Evolutionary conservation across 2,888 invertebrate species (phyloP).

Genomic region (Fragum fragum): DNA sequence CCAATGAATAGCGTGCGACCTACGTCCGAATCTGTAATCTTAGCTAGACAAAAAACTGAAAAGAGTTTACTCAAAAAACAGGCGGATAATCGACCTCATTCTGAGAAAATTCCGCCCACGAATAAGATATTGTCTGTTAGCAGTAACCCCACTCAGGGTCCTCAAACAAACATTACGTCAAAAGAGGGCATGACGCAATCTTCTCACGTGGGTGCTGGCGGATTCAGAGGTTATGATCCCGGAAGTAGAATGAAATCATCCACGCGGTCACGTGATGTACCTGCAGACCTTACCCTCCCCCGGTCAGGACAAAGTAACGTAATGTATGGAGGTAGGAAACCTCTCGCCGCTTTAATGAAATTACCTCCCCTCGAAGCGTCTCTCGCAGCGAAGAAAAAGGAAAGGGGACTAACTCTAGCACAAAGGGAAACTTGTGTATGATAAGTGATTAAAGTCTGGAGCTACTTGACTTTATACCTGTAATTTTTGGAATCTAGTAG

Average conservation of each 20-base stretch:
- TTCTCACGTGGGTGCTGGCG: conserved; percentile 57
- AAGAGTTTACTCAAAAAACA: conserved; percentile 64
- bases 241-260: conserved; percentile 49
- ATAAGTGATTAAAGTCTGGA: conserved; percentile 1
- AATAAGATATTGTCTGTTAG: conserved; percentile 51
- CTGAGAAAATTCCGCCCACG: conserved; percentile 63
- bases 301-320: conserved; percentile 53
- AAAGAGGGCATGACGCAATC: conserved; percentile 56
- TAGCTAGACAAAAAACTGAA: conserved; percentile 69
- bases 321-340: conserved; percentile 50
- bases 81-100: conserved; percentile 62
- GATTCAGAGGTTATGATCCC: conserved; percentile 61
- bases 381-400: conserved; percentile 61
- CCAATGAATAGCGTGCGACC: conserved; percentile 52
- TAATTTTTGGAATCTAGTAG: no score
- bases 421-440: conserved; percentile 66
- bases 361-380: conserved; percentile 71
- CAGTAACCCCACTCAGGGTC: conserved; percentile 64
- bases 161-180: conserved; percentile 58
- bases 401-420: conserved; percentile 60
- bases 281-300: conserved; percentile 58
- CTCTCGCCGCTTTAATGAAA: conserved; percentile 71
- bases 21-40: conserved; percentile 66
- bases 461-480: no score
- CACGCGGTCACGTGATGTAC: conserved; percentile 46